phyloP scores from a whole-genome alignment of 2,888 invertebrate genomes.

The Nipponacmea schrenckii region DNA sequence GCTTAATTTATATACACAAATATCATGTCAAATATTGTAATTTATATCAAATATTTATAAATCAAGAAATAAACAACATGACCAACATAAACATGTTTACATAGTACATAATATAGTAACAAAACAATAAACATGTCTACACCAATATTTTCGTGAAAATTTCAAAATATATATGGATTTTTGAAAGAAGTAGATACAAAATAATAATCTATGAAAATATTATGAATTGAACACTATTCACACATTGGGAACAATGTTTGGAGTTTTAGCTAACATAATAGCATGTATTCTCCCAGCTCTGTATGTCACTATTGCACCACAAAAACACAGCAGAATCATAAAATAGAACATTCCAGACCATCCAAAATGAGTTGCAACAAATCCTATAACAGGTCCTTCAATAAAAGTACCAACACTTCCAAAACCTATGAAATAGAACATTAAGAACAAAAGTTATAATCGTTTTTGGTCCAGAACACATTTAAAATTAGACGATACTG shows the following conservation, averaged over 20 bases:
- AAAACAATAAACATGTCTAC: too few relatives aligned
- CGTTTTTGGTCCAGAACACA: background rate
- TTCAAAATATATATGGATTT: too few relatives aligned
- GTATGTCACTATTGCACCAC: slow-evolving; percentile 65
- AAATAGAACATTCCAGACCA: slow-evolving; percentile 69
- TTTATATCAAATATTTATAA: too few relatives aligned
- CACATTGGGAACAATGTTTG: background rate
- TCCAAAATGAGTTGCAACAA: slow-evolving; percentile 66
- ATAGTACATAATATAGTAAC: too few relatives aligned
- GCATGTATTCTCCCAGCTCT: slow-evolving; percentile 55
- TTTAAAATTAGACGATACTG: background rate
- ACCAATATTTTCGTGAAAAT: too few relatives aligned
- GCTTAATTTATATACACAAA: too few relatives aligned
- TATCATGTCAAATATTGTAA: too few relatives aligned
- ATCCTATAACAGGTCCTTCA: slow-evolving; percentile 70
- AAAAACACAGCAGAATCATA: slow-evolving; percentile 64
- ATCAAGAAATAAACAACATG: too few relatives aligned
- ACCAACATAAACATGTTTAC: too few relatives aligned
- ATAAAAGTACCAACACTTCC: slow-evolving; percentile 70
- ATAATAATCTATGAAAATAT: too few relatives aligned
- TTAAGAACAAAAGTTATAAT: background rate
- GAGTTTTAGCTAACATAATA: slow-evolving; percentile 20
- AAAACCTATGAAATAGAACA: slow-evolving; percentile 61
- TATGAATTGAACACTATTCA: too few relatives aligned
- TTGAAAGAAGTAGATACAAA: too few relatives aligned